Base-by-base conservation (phyloP, 2,113 vertebrate genomes). In the Sturnus vulgaris region DNA sequence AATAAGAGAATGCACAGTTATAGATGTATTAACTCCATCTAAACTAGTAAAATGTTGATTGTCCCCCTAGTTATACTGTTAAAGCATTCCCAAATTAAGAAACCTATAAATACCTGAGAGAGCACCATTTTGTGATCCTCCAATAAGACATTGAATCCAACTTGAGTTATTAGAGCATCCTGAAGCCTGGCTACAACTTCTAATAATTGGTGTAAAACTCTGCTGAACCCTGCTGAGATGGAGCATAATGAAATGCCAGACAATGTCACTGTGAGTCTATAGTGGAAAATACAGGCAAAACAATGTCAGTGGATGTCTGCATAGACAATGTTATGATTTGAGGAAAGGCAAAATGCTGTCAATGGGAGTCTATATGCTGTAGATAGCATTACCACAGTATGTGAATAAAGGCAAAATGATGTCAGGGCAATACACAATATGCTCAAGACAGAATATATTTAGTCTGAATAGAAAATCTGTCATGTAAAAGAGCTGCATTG, bases 331-430 rank as follows among this genome's bases (percentile, higher is more conserved):
- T 92, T 95, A 77, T 91, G 91, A 95, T 96, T 96, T 81, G 84
- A 96, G 92, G 94, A 96, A 82, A 96, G 81, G 78, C 95, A 94
- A 97, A 95, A 97, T 84, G 76, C 75, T 97, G 79, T 95, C 95
- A 96, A 93, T 44, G 82, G 87, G 93, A 86, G 93, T 77, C 96
- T 93, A 94, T 94, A 89, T 42, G 75, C 79, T 94, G 95, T 64
- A 96, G 75, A 96, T 84, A 96, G 68, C 82, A 89, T 89, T 94
- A 79, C 82, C 53, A 92, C 76, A 88, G 82, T 49, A 92, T 94
- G 79, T 10, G 93, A 96, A 95, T 87, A 86, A 96, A 97, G 86
- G 93, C 93, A 96, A 96, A 98, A 93, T 64, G 28, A 68, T 94
- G 86, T 97, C 90, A 95, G 94, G 89, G 82, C 86, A 92, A 96